Evolutionary conservation across 2,888 invertebrate genomes (phyloP), one percentile per base, ranked within the genome.

Genomic region (Drosophila subquinaria): DNA sequence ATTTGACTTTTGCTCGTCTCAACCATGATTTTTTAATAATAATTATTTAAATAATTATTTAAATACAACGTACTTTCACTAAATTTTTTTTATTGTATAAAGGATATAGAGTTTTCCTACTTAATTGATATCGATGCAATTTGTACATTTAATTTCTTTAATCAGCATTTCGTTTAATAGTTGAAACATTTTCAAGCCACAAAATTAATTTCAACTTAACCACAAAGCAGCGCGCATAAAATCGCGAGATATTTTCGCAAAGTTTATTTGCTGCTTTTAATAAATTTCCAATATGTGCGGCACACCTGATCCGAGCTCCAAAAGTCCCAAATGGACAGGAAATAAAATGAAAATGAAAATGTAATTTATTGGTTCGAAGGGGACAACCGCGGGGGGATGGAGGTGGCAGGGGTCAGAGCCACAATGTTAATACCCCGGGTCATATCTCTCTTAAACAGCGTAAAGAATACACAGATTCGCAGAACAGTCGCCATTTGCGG

Each of bases 271-370:
- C 57, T 52, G 75, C 75, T 78, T 82, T 82, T 78, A 78, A 82
- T 82, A 82, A 80, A 78, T 82, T 68, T 69, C 78, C 83, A 82
- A 82, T 76, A 82, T 78, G 67, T 78, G 69, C 71, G 61, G 61
- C 60, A 68, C 82, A 82, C 82, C 82, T 82, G 83, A 76, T 66
- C 59, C 80, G 36, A 9, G 27, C 47, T 30, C 13, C 11, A 23
- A 56, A 36, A 60, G 61, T 43, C 35, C 35, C 33, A 23, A 69
- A 51, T 72, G 64, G 55, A 80, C 77, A 71, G 55, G 62, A 80
- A 73, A 74, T 76, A 79, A 87, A 85, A 79, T 69, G 79, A 80
- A 81, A 27, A 27, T 27, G 27, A 27, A 27, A 80, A 79, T 81
- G 79, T 77, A 82, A 89, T 86, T 84, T 82, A 82, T 80, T 71